These are phyloP conservation scores for Ceuthmochares aereus DNA, from an alignment of 2,113 vertebrate genomes.

Conservation along the genomic window DNA sequence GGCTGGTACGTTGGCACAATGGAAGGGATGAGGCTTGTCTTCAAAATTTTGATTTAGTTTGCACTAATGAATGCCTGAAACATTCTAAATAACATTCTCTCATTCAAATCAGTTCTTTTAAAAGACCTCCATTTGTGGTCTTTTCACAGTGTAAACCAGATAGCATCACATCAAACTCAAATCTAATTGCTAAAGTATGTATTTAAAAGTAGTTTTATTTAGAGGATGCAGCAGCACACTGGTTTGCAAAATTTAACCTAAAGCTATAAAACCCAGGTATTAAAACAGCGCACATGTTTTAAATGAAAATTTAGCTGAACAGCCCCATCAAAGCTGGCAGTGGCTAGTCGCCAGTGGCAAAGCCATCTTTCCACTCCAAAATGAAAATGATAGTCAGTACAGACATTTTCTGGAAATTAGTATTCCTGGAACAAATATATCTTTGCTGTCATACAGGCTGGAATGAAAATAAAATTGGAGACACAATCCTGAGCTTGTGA, in stretches of 20 bases:
- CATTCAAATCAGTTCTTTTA: not conserved
- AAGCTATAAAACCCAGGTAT: not conserved
- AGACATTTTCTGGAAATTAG: not conserved
- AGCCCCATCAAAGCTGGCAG: not conserved
- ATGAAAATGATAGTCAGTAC: not conserved
- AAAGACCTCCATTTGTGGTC: not conserved
- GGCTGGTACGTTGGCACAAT: fast-evolving
- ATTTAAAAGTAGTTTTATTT: not conserved
- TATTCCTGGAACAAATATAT: not conserved
- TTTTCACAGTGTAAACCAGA: not conserved
- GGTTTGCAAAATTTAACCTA: not conserved
- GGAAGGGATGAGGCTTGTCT: not conserved
- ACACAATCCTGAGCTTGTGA: not conserved
- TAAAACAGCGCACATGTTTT: not conserved
- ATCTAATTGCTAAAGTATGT: not conserved
- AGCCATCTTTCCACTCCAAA: not conserved
- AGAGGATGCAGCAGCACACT: not conserved
- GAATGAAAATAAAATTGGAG: not conserved
- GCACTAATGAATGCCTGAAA: not conserved
- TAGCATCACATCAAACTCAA: not conserved
- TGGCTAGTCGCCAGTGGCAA: not conserved
- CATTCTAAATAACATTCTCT: not conserved
- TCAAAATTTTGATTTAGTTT: not conserved
- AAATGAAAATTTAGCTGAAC: not conserved
- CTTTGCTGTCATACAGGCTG: not conserved